Evolutionary conservation across 2,888 invertebrate species (phyloP).

Genomic region (Lutraria lutraria): DNA sequence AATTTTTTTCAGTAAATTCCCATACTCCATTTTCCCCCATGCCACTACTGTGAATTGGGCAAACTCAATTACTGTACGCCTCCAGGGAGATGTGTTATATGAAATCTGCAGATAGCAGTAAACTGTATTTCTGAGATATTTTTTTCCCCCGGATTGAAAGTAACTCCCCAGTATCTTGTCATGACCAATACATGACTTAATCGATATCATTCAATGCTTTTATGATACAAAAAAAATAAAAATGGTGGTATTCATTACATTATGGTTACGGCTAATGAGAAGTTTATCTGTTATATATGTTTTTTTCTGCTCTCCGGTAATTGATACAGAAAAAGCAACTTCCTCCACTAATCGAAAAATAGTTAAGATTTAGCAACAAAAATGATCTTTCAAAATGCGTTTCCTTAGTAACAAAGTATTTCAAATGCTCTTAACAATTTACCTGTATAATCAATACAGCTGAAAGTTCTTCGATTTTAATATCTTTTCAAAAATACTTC

Average conservation of each 20-base stretch:
- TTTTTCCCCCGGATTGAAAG: conserved; percentile 33
- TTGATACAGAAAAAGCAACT: conserved; percentile 18
- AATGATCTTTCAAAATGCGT: conserved; percentile 16
- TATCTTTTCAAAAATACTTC: neutral
- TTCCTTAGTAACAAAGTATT: neutral
- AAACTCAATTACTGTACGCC: conserved; percentile 32
- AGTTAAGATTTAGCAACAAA: neutral
- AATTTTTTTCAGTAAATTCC: conserved; percentile 30
- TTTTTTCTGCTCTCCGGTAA: neutral
- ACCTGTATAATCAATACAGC: conserved; percentile 9
- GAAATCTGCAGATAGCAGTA: conserved; percentile 39
- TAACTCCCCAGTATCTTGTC: conserved; percentile 10
- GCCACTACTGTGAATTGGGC: neutral
- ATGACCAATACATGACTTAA: neutral
- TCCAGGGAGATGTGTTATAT: conserved; percentile 31
- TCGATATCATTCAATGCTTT: neutral
- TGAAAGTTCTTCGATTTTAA: neutral
- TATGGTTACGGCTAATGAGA: neutral
- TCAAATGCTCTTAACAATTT: conserved; percentile 9
- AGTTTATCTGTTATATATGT: neutral
- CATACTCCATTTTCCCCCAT: conserved; percentile 30
- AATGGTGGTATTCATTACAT: neutral
- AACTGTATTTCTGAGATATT: conserved; percentile 28
- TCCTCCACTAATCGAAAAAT: conserved; percentile 12
- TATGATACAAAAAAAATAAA: neutral